A percentile compares a stretch with the other conserved stretches of the same genome.
phyloP scores from a whole-genome alignment of 1,140 invertebrate species.

The Camponotus vicinus region DNA sequence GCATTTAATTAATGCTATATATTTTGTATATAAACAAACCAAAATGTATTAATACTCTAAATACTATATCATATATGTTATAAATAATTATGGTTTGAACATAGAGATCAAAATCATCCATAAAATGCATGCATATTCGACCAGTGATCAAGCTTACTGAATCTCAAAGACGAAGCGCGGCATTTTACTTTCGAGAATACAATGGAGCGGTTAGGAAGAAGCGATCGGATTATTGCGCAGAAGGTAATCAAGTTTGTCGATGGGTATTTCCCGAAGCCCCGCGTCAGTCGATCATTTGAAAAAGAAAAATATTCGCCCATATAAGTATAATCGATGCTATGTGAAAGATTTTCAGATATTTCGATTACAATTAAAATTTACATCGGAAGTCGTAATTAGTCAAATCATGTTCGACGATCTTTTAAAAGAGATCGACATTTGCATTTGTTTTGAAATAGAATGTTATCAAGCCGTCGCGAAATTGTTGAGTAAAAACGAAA shows the following conservation, averaged over 20 bases:
- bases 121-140: neutral
- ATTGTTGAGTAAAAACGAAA: neutral
- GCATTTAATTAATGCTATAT: neutral
- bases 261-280: constrained; percentile 70
- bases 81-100: neutral
- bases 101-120: neutral
- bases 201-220: constrained; percentile 46
- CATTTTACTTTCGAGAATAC: constrained; percentile 56
- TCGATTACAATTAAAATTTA: neutral
- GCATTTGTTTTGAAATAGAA: neutral
- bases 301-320: constrained; percentile 25
- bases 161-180: neutral
- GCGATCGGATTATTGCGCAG: constrained; percentile 67
- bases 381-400: neutral
- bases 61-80: too few relatives aligned
- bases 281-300: constrained; percentile 55
- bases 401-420: neutral
- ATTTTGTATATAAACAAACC: neutral
- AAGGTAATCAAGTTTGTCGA: constrained; percentile 71
- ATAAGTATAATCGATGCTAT: neutral
- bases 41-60: too few relatives aligned
- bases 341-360: neutral
- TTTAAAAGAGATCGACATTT: neutral
- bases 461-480: neutral
- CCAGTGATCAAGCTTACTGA: neutral